Evolutionary conservation across 2,888 invertebrate genomes (phyloP).

Genomic region (Argynnis bischoffii): DNA sequence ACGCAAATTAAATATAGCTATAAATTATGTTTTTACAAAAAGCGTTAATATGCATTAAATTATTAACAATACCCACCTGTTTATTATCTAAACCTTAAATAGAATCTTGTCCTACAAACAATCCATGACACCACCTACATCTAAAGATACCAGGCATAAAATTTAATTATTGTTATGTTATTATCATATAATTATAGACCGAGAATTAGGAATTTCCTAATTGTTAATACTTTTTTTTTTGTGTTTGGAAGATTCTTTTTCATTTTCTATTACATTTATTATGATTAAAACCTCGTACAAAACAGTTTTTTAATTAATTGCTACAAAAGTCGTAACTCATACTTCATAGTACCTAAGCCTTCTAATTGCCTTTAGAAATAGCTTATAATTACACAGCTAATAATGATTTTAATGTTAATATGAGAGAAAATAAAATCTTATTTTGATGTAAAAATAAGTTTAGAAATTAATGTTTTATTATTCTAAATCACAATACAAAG

Average conservation of each 20-base stretch:
- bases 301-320: too few species aligned
- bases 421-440: too few species aligned
- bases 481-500: not conserved
- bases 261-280: not conserved
- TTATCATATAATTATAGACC: slow-evolving; percentile 60
- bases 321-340: too few species aligned
- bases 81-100: slow-evolving; percentile 57
- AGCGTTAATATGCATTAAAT: slow-evolving; percentile 37
- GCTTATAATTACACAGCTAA: too few species aligned
- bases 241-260: not conserved
- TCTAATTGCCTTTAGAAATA: too few species aligned
- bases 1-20: slow-evolving; percentile 18
- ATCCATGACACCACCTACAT: slow-evolving; percentile 63
- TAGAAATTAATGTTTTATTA: not conserved
- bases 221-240: not conserved
- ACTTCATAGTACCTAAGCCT: too few species aligned
- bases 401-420: too few species aligned
- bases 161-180: slow-evolving; percentile 66
- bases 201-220: slow-evolving; percentile 16
- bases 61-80: slow-evolving; percentile 42
- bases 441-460: too few species aligned
- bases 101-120: slow-evolving; percentile 66
- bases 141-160: slow-evolving; percentile 52
- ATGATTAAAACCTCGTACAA: too few species aligned
- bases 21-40: slow-evolving; percentile 27